These are phyloP conservation scores for Tenebrosternarchus preto DNA, from an alignment of 2,113 vertebrate species.

Conservation along the genomic window DNA sequence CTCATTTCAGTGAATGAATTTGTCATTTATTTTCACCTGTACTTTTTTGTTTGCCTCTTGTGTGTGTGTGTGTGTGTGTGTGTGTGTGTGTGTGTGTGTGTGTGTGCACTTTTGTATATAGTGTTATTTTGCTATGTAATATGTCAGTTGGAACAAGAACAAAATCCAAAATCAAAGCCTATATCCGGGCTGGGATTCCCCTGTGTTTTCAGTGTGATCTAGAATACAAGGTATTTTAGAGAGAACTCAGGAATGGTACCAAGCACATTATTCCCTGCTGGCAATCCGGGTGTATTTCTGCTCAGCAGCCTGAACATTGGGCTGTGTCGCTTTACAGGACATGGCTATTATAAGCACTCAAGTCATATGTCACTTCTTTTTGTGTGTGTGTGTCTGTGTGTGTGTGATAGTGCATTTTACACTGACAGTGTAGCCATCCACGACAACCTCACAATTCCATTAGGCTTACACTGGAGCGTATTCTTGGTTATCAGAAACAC, in stretches of 20 bases:
- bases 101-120: neutral
- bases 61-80: neutral
- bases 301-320: neutral
- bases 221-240: neutral
- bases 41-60: neutral
- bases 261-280: neutral
- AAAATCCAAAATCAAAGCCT: neutral
- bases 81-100: neutral
- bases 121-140: slow-evolving; percentile 16
- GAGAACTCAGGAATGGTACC: neutral
- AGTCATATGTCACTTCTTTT: slow-evolving; percentile 25
- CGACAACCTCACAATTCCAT: slow-evolving; percentile 28
- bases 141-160: neutral
- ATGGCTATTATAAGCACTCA: neutral
- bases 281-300: neutral
- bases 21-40: neutral
- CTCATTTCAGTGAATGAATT: neutral
- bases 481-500: neutral
- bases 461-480: slow-evolving; percentile 23
- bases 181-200: neutral
- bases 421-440: slow-evolving; percentile 28
- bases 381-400: no score
- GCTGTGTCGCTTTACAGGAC: slow-evolving; percentile 6
- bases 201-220: neutral
- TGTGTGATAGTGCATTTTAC: neutral